Base-by-base conservation (phyloP, 2,797 vertebrate genomes). In the Anisognathus igniventris region DNA sequence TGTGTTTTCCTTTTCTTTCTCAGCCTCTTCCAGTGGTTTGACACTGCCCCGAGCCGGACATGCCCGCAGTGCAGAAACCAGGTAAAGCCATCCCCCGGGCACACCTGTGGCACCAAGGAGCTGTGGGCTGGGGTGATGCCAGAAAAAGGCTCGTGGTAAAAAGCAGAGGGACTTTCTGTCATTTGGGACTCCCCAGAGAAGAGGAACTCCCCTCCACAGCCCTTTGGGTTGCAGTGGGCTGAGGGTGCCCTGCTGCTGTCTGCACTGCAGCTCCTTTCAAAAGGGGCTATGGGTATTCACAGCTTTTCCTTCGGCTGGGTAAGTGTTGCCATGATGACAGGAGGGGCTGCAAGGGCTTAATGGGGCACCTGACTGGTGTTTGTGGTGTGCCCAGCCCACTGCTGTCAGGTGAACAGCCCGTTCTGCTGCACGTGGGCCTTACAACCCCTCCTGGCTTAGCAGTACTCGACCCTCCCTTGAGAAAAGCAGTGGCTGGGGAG, bases 21-120 rank as follows among this genome's bases (percentile, higher is more conserved):
- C 91, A 99, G 99, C 96, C 98, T 99, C 40, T 90, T 98, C 71
- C 98, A 98, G 96, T 99, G 99, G 99, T 99, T 99, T 92, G 98
- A 99, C 91, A 98, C 98, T 20, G 99, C 99, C 14, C 99, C 99
- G 0, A 98, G 96, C 56, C 99, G 98, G 92, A 99, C 99, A 15
- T 99, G 99, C 90, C 99, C 99, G 0, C 99, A 99, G 37, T 99
- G 99, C 96, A 98, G 99, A 88, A 98, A 99, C 93, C 99, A 99
- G 98, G 99, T 99, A 97, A 93, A 50, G 18, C 54, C 58, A 24
- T 40, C 25, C 9, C 28, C 50, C 45, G 4, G 7, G 18, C 39
- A n/a, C 44, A 7, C 22, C 18, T 39, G 1, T 18, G n/a, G n/a
- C 44, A 15, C 0, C 30, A 1, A 22, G 74, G 39, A 53, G n/a